Evolutionary conservation across 2,888 invertebrate genomes (phyloP).

Genomic region (Aleiodes alternator): DNA sequence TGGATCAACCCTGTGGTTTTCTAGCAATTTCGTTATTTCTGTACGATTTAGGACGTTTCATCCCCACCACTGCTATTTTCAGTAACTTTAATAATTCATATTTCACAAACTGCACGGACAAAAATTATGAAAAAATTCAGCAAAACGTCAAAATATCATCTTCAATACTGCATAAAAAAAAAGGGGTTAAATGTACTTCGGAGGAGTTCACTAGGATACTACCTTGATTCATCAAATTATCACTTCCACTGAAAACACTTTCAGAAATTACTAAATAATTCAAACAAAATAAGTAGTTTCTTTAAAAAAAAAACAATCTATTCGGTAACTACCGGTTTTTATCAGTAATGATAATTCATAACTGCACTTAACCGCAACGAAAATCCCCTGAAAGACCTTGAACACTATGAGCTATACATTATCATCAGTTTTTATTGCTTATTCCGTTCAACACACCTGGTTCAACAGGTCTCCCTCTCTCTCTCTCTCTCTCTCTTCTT

Average conservation of each 20-base stretch:
- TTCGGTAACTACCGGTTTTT: neutral
- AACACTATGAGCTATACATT: conserved; percentile 2
- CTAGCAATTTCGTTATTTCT: too few species aligned
- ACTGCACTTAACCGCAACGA: neutral
- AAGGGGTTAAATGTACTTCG: too few species aligned
- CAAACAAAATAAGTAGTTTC: neutral
- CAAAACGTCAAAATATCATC: too few species aligned
- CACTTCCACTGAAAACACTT: neutral
- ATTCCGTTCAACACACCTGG: conserved; percentile 19
- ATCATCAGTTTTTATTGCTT: neutral
- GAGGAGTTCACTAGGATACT: too few species aligned
- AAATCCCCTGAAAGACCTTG: conserved; percentile 26
- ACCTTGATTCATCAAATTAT: neutral
- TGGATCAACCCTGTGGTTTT: too few species aligned
- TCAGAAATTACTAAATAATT: neutral
- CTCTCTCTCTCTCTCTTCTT: neutral
- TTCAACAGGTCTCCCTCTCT: conserved; percentile 11
- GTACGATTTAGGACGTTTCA: too few species aligned
- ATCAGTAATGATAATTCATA: conserved; percentile 6
- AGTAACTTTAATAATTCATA: too few species aligned
- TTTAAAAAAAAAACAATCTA: neutral
- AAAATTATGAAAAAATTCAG: too few species aligned
- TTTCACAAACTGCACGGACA: too few species aligned
- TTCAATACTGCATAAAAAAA: too few species aligned
- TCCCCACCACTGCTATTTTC: too few species aligned